Conservation (phyloP, 1,140 invertebrate species). For the Thrips palmi region DNA sequence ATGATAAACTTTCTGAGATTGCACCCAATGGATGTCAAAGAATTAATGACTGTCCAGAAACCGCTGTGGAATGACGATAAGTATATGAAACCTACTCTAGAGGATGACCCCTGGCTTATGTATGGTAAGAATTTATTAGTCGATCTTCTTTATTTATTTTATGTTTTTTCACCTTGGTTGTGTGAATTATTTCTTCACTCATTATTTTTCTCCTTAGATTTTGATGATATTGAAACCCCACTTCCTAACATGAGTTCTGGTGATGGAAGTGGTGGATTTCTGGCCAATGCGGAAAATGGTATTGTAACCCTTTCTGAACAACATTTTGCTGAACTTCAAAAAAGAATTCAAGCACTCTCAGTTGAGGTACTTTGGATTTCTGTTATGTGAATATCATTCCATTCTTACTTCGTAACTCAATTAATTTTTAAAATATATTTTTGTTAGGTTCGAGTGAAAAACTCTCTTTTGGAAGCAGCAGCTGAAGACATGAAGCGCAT, state of each 20-base stretch:
- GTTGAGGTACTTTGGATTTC: slow-evolving; percentile 18
- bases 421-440: slow-evolving; percentile 4
- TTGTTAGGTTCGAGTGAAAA: not conserved
- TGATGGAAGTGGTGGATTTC: slow-evolving; percentile 17
- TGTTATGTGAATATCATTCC: not conserved
- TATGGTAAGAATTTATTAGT: slow-evolving; percentile 41
- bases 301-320: slow-evolving; percentile 36
- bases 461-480: slow-evolving; percentile 1
- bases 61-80: slow-evolving; percentile 49
- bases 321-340: slow-evolving; percentile 40
- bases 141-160: slow-evolving; percentile 8
- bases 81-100: slow-evolving; percentile 55
- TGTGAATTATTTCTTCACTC: slow-evolving; percentile 7
- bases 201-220: slow-evolving; percentile 20
- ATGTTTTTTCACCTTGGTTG: slow-evolving; percentile 1
- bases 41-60: slow-evolving; percentile 20
- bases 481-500: slow-evolving; percentile 41
- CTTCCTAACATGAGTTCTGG: slow-evolving; percentile 13
- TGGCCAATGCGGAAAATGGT: slow-evolving; percentile 33
- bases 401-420: not conserved
- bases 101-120: slow-evolving; percentile 69
- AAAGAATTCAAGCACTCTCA: slow-evolving; percentile 30
- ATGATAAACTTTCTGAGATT: slow-evolving; percentile 70
- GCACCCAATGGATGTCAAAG: slow-evolving; percentile 34
- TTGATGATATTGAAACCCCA: slow-evolving; percentile 27